Conservation (phyloP, 1,140 invertebrate genomes). For the Triops longicaudatus region DNA sequence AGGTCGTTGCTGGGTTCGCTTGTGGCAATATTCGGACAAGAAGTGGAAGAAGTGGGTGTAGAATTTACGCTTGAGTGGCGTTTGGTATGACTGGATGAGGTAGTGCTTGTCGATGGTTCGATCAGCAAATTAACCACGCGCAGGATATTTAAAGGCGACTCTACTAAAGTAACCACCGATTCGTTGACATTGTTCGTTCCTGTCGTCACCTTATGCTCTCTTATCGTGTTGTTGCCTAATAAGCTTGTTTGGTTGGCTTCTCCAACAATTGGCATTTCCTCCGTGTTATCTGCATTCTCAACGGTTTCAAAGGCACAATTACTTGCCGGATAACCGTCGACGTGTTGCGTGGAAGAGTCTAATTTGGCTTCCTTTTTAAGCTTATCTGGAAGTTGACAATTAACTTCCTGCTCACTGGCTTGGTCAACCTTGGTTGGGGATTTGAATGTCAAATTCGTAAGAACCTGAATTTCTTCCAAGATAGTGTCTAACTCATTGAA, state of each 20-base stretch:
- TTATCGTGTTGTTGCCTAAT: not conserved
- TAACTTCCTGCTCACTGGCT: not conserved
- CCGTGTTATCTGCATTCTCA: not conserved
- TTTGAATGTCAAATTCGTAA: not conserved
- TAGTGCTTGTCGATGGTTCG: not conserved
- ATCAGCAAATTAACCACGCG: not conserved
- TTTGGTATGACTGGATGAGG: not conserved
- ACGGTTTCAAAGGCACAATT: not conserved
- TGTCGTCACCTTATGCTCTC: not conserved
- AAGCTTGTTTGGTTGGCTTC: not conserved
- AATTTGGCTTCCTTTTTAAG: not conserved
- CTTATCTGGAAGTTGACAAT: not conserved
- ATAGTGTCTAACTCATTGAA: not conserved
- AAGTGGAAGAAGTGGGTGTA: not conserved
- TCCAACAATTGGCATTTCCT: not conserved
- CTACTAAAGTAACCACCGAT: conserved; percentile 7
- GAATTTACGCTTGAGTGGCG: not conserved
- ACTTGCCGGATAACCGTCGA: not conserved
- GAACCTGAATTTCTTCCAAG: not conserved
- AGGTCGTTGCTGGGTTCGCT: not conserved
- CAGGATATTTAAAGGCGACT: conserved; percentile 3
- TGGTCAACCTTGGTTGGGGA: not conserved
- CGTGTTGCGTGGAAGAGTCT: not conserved
- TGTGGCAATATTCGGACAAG: not conserved
- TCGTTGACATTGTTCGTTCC: not conserved